Evolutionary conservation across 1,140 invertebrate genomes (phyloP).

Genomic region (Leptopilina clavipes): DNA sequence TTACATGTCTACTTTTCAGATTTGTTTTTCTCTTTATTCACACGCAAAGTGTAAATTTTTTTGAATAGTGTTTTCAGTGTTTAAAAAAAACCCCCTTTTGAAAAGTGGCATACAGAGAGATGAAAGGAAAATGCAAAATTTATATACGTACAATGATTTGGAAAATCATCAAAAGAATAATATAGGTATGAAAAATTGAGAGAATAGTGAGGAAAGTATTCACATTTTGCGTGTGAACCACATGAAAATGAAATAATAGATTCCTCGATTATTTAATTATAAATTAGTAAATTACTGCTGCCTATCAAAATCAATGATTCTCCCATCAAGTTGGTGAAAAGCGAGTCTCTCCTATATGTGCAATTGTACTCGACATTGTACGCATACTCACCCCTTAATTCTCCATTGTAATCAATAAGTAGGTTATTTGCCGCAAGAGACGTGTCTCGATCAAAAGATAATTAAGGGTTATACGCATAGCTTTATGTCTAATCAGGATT

Average conservation of each 20-base stretch:
- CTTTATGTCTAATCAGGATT: background rate
- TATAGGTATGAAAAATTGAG: no score
- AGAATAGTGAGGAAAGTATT: background rate
- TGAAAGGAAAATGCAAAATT: no score
- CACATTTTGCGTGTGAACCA: background rate
- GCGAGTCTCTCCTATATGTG: background rate
- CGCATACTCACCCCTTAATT: background rate
- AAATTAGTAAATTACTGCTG: background rate
- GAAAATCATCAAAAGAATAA: no score
- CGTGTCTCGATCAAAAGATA: constrained; percentile 1
- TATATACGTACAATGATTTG: no score
- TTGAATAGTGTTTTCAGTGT: no score
- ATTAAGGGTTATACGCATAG: background rate
- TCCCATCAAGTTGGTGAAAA: background rate
- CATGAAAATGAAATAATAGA: background rate
- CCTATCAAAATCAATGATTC: background rate
- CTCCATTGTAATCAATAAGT: constrained; percentile 31
- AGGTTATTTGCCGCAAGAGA: constrained; percentile 9
- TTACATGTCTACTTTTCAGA: background rate
- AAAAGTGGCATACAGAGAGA: no score
- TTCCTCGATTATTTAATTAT: background rate
- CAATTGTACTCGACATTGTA: background rate
- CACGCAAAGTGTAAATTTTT: background rate
- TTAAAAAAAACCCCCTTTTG: no score
- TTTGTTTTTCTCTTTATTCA: background rate